These are phyloP conservation scores for Helleia helle DNA, from an alignment of 2,888 invertebrate genomes.

Conservation along the genomic window DNA sequence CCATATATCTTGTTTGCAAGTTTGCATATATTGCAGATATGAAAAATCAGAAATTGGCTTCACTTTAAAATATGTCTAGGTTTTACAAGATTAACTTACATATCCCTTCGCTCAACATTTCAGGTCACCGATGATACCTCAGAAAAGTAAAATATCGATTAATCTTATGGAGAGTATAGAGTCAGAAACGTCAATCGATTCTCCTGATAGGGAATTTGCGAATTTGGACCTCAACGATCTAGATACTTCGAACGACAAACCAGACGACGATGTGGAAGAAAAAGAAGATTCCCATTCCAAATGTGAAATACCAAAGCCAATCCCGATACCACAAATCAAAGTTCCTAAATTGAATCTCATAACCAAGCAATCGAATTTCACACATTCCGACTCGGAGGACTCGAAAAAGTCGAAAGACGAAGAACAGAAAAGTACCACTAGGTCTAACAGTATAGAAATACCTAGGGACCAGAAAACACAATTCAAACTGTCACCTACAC, in stretches of 20 bases:
- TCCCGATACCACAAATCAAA: slow-evolving; percentile 51
- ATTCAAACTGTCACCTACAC: slow-evolving; percentile 47
- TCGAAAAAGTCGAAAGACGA: slow-evolving; percentile 41
- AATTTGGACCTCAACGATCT: slow-evolving; percentile 58
- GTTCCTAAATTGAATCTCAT: slow-evolving; percentile 53
- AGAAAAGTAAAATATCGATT: slow-evolving; percentile 65
- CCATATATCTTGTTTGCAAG: too few relatives aligned
- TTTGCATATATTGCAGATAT: too few relatives aligned
- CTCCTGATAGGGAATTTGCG: slow-evolving; percentile 61
- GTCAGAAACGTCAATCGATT: slow-evolving; percentile 67
- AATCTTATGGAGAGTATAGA: slow-evolving; percentile 70
- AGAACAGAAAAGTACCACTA: slow-evolving; percentile 28
- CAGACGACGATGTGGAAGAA: slow-evolving; percentile 29
- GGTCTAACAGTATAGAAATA: slow-evolving; percentile 33
- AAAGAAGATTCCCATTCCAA: slow-evolving; percentile 30
- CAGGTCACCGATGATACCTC: slow-evolving; percentile 67
- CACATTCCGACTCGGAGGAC: slow-evolving; percentile 48
- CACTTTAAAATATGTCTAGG: too few relatives aligned
- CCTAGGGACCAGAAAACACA: slow-evolving; percentile 37
- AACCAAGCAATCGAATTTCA: slow-evolving; percentile 32
- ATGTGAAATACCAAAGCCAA: slow-evolving; percentile 35
- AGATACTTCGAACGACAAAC: slow-evolving; percentile 49
- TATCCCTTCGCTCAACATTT: too few relatives aligned
- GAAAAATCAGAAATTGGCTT: too few relatives aligned
- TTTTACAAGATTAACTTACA: too few relatives aligned